Evolutionary conservation across 2,113 vertebrate genomes (phyloP), one percentile per base, ranked within the genome.

Genomic region (Gasterosteus nipponicus): DNA sequence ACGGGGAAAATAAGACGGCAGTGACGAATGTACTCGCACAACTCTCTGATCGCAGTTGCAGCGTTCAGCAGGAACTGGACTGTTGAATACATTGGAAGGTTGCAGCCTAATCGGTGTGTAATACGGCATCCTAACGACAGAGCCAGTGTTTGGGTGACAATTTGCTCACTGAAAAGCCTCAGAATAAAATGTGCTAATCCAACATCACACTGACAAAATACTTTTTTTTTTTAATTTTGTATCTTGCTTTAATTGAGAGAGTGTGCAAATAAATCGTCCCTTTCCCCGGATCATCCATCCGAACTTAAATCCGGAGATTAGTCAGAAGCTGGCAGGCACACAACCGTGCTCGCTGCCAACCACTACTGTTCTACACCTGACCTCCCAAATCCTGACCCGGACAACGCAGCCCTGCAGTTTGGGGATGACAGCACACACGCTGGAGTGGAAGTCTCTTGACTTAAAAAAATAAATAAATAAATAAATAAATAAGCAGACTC

Each of bases 11-110:
- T 57, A 86, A 86, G 85, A 90, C 85, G 84, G 89, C 80, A 44
- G 82, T 90, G 91, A 92, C 89, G 89, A 91, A 93, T 92, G 89
- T 74, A 81, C 83, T 56, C 3, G n/a, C 84, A 77, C 84, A 82
- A 88, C 81, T 84, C 83, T 86, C 81, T 85, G 89, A 89, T 89
- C 89, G 81, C 47, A 67, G 77, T 51, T 72, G 78, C 62, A 74
- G 76, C 65, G 35, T 76, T 86, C 77, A 84, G 76, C 73, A 69
- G 84, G 74, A 83, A 90, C 87, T 59, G 69, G 87, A 74, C 70
- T 51, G 69, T 58, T 67, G 60, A 57, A 86, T 90, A 75, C 73
- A 75, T 4, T 75, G 39, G 78, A 84, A 81, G 81, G 82, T 85
- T 79, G 78, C 62, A 82, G 81, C 77, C 80, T 81, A 81, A 89